Percentiles rank a stretch among this genome's conserved stretches.
These are phyloP conservation scores for Microctonus hyperodae DNA, from an alignment of 2,888 invertebrate species.

Conservation along the genomic window DNA sequence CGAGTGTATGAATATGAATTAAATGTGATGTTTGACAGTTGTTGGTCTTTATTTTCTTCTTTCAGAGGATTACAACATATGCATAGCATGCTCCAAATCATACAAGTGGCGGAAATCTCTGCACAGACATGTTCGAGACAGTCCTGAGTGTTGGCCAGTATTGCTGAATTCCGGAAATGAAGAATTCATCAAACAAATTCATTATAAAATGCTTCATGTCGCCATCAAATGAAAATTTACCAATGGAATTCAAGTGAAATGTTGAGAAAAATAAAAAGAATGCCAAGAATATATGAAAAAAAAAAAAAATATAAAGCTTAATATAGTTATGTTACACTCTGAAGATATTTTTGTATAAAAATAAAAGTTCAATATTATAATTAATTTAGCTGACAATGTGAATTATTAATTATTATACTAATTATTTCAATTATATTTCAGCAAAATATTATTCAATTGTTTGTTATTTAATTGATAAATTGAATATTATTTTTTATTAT, in stretches of 20 bases:
- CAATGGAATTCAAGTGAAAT: too few species aligned
- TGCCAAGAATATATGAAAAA: neutral
- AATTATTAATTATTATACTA: slow-evolving; percentile 4
- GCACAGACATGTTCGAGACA: slow-evolving; percentile 59
- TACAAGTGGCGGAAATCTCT: slow-evolving; percentile 62
- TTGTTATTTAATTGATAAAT: neutral
- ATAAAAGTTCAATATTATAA: slow-evolving; percentile 6
- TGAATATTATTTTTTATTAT: slow-evolving; percentile 39
- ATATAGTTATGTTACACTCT: slow-evolving; percentile 1
- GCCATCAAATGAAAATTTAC: slow-evolving; percentile 45
- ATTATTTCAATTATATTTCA: neutral
- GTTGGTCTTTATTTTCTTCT: slow-evolving; percentile 43
- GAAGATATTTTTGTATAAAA: slow-evolving; percentile 18
- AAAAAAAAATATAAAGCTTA: slow-evolving; percentile 9
- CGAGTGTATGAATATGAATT: neutral
- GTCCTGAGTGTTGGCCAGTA: slow-evolving; percentile 59
- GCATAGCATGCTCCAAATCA: slow-evolving; percentile 57
- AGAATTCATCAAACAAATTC: slow-evolving; percentile 55
- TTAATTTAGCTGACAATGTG: neutral
- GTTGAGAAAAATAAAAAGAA: neutral
- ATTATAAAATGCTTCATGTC: slow-evolving; percentile 54
- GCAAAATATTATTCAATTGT: neutral
- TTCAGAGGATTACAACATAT: slow-evolving; percentile 53
- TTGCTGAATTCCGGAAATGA: slow-evolving; percentile 55
- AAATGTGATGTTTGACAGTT: slow-evolving; percentile 17